Percentiles rank a stretch among this genome's conserved stretches.
phyloP scores from a whole-genome alignment of 2,888 invertebrate genomes.

The Acleris emargana region DNA sequence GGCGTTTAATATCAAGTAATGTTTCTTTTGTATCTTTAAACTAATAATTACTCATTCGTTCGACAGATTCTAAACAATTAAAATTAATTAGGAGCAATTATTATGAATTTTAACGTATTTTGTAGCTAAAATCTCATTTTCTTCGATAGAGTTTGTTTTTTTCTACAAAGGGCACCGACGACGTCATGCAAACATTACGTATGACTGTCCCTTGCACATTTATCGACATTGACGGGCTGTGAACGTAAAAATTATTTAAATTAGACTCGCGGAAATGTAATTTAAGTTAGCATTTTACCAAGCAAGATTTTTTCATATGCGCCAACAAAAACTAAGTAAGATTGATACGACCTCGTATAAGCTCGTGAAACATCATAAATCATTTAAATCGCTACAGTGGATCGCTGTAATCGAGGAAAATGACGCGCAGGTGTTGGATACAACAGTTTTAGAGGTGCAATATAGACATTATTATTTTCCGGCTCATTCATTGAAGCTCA shows the following conservation, averaged over 20 bases:
- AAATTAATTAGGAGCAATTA: too few relatives aligned
- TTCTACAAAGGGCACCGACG: background rate
- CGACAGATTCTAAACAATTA: too few relatives aligned
- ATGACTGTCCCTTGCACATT: background rate
- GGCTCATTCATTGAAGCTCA: conserved; percentile 19
- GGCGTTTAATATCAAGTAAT: conserved; percentile 1
- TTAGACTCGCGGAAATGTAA: background rate
- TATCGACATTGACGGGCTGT: background rate
- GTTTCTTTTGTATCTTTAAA: background rate
- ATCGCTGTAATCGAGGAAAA: conserved; percentile 35
- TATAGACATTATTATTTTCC: conserved; percentile 18
- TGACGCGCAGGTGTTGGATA: conserved; percentile 33
- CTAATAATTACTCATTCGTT: too few relatives aligned
- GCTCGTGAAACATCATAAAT: conserved; percentile 35
- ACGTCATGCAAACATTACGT: background rate
- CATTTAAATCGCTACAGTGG: conserved; percentile 35
- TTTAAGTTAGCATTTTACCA: background rate
- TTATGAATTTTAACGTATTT: background rate
- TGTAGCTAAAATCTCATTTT: background rate
- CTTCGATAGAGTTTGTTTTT: background rate
- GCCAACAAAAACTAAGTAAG: conserved; percentile 28
- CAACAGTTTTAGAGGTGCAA: conserved; percentile 23
- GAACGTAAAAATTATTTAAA: background rate
- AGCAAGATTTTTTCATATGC: conserved; percentile 18
- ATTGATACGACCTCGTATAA: conserved; percentile 35